Evolutionary conservation across 2,797 vertebrate genomes (phyloP).

Genomic region (Tinamus major): DNA sequence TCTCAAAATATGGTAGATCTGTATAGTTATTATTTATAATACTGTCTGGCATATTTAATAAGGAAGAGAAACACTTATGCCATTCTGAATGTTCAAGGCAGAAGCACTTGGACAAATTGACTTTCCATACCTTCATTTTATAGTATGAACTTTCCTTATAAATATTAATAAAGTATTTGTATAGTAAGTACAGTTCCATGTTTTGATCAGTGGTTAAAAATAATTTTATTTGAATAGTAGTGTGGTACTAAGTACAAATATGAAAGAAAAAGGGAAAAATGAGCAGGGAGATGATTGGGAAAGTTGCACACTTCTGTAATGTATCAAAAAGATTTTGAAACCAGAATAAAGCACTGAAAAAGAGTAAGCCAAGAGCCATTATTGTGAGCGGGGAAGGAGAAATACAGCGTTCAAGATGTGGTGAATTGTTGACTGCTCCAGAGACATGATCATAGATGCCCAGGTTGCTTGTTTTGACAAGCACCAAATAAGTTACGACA

Average conservation of each 20-base stretch:
- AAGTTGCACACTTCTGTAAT: background rate
- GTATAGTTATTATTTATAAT: background rate
- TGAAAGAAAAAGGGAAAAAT: background rate
- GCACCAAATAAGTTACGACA: background rate
- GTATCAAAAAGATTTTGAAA: background rate
- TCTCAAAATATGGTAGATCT: rapidly evolving
- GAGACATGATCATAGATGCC: background rate
- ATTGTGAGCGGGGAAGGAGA: background rate
- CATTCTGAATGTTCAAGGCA: background rate
- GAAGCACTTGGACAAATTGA: background rate
- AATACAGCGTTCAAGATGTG: background rate
- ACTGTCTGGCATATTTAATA: background rate
- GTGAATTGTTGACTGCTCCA: background rate
- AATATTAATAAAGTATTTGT: rapidly evolving
- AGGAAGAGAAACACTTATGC: rapidly evolving
- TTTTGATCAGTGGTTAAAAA: background rate
- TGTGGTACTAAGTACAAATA: rapidly evolving
- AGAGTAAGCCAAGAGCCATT: background rate
- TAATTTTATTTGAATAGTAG: background rate
- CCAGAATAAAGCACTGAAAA: background rate
- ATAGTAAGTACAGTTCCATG: rapidly evolving
- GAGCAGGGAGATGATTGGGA: background rate
- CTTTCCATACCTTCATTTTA: rapidly evolving
- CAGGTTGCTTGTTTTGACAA: background rate
- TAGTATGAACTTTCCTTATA: rapidly evolving